Evolutionary conservation across 2,797 vertebrate species (phyloP), one percentile per base, ranked within the genome.

Genomic region (Clarias pachynema): DNA sequence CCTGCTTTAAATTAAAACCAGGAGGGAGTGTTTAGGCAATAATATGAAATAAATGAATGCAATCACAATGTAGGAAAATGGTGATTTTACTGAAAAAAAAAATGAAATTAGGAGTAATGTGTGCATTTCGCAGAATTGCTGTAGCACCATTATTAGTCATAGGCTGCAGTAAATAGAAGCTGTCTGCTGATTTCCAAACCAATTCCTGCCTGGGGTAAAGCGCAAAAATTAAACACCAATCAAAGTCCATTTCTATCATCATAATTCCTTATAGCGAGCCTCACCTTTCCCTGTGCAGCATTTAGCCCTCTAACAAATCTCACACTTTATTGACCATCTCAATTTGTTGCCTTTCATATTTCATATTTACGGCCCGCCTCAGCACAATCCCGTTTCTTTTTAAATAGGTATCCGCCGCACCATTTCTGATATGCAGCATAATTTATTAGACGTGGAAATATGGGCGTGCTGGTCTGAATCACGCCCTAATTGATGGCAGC

Each of bases 21-120:
- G 92, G 91, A 91, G 93, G 94, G 93, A 94, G 92, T 92, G 92
- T 94, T 95, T 93, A 91, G 90, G 91, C 93, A 92, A 93, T 95
- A 95, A 96, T 96, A 91, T 92, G 95, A 94, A 96, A 96, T 96
- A 97, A 98, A 99, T 98, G 93, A 97, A 97, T 96, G 95, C 96
- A 97, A 97, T 97, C 96, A 95, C 94, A 95, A 94, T 95, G 96
- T 96, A 96, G 95, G 96, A 97, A 85, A 95, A 97, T 96, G 96
- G 96, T 96, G 95, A 96, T 97, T 97, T 97, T 95, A 96, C 96
- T 97, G 97, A 97, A 96, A 95, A 95, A 97, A 95, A 94, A 95
- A 31, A 20, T 10, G 26, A 77, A 97, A 97, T 98, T 97, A 96
- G 96, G 96, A 98, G 96, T 97, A 97, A 97, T 94, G 93, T 93